These are phyloP conservation scores for Drosophila athabasca DNA, from an alignment of 1,140 invertebrate genomes.

Conservation along the genomic window DNA sequence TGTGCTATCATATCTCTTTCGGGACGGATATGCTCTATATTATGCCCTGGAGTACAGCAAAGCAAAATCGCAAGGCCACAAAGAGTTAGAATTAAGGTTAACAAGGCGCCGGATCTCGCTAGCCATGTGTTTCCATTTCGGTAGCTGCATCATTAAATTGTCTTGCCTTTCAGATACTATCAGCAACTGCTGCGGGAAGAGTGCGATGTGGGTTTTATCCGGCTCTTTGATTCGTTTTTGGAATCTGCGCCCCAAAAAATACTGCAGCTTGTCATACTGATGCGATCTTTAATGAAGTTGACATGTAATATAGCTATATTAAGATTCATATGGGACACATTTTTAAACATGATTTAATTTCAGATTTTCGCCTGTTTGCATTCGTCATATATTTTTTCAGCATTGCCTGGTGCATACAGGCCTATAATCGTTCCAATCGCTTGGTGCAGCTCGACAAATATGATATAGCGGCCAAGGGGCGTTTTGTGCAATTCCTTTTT, in stretches of 20 bases:
- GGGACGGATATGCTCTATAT: conserved; percentile 43
- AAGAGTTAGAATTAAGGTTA: conserved; percentile 49
- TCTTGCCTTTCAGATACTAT: conserved; percentile 37
- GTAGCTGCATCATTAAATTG: not conserved
- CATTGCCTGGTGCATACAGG: conserved; percentile 62
- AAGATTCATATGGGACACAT: not conserved
- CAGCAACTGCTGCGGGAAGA: conserved; percentile 49
- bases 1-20: conserved; percentile 59
- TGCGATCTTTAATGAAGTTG: conserved; percentile 31
- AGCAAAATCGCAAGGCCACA: conserved; percentile 38
- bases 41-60: conserved; percentile 41
- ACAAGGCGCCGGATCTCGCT: not conserved
- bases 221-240: conserved; percentile 63
- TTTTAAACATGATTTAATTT: conserved; percentile 18
- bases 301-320: conserved; percentile 41
- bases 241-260: conserved; percentile 64
- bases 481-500: conserved; percentile 53
- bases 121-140: conserved; percentile 5
- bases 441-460: conserved; percentile 62
- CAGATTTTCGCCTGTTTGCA: conserved; percentile 49
- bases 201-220: conserved; percentile 68
- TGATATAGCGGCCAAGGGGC: conserved; percentile 55
- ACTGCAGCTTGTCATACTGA: conserved; percentile 54
- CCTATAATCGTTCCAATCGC: conserved; percentile 63
- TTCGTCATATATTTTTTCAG: conserved; percentile 55